Percentiles rank a stretch among this genome's conserved stretches.
Evolutionary conservation across 2,797 vertebrate genomes (phyloP).

Genomic region (Gallinago stenura): DNA sequence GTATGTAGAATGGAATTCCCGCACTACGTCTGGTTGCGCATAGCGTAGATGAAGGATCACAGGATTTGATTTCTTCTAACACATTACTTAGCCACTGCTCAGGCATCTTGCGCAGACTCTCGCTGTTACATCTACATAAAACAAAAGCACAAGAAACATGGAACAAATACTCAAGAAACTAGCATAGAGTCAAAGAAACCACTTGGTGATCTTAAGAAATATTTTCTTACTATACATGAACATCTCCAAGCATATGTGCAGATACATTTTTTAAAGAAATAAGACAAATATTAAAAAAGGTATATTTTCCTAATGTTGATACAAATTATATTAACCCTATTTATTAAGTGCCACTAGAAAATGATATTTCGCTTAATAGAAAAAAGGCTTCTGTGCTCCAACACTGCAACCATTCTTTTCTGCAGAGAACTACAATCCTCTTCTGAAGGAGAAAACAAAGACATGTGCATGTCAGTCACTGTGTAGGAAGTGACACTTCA

Average conservation of each 20-base stretch:
- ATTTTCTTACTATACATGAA: not conserved
- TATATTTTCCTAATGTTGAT: not conserved
- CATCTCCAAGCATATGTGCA: not conserved
- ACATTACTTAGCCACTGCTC: slow-evolving; percentile 87
- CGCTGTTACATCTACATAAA: slow-evolving; percentile 83
- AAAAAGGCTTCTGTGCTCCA: not conserved
- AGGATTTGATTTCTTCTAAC: slow-evolving; percentile 90
- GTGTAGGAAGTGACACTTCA: not conserved
- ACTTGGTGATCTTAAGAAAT: not conserved
- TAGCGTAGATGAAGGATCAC: slow-evolving; percentile 90
- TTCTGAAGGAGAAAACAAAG: not conserved
- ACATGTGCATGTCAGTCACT: not conserved
- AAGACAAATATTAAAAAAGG: not conserved
- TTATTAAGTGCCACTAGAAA: not conserved
- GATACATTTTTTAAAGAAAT: not conserved
- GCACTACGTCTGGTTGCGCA: slow-evolving; percentile 96
- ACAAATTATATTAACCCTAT: not conserved
- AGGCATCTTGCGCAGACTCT: slow-evolving; percentile 86
- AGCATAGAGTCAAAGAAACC: slow-evolving; percentile 1
- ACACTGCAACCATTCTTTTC: not conserved
- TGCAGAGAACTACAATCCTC: not conserved
- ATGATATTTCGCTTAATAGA: not conserved
- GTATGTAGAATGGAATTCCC: slow-evolving; percentile 96
- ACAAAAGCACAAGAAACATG: not conserved
- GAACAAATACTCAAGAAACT: not conserved